A percentile compares a stretch with the other conserved stretches of the same genome.
These are phyloP conservation scores for Pipa parva DNA, from an alignment of 2,113 vertebrate species.

Conservation along the genomic window DNA sequence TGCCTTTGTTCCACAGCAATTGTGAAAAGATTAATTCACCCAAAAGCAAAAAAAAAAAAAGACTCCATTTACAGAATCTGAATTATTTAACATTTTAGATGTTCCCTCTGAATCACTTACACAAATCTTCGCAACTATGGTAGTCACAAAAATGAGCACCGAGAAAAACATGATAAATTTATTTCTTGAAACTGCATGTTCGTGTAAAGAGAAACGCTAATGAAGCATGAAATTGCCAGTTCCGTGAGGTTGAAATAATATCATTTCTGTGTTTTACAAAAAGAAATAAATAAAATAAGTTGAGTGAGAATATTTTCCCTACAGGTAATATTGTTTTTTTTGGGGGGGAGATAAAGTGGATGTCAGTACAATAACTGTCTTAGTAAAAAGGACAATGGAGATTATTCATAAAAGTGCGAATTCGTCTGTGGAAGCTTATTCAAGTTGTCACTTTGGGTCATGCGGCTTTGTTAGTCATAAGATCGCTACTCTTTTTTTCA, in stretches of 20 bases:
- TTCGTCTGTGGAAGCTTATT: too few species aligned
- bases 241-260: slow-evolving; percentile 9
- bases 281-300: background rate
- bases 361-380: too few species aligned
- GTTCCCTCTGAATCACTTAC: background rate
- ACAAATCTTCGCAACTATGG: background rate
- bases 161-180: slow-evolving; percentile 3
- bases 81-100: slow-evolving; percentile 16
- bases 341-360: too few species aligned
- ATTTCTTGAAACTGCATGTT: slow-evolving; percentile 16
- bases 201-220: slow-evolving; percentile 22
- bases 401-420: too few species aligned
- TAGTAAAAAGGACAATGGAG: too few species aligned
- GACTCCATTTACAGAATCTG: background rate
- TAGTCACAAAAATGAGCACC: background rate
- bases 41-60: background rate
- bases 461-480: too few species aligned
- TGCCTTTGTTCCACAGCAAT: too few species aligned
- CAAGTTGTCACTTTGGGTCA: too few species aligned
- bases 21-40: background rate
- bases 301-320: too few species aligned
- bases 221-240: slow-evolving; percentile 26
- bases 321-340: too few species aligned
- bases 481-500: too few species aligned
- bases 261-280: background rate